Conservation (phyloP, 2,113 vertebrate species). For the Agapornis roseicollis region DNA sequence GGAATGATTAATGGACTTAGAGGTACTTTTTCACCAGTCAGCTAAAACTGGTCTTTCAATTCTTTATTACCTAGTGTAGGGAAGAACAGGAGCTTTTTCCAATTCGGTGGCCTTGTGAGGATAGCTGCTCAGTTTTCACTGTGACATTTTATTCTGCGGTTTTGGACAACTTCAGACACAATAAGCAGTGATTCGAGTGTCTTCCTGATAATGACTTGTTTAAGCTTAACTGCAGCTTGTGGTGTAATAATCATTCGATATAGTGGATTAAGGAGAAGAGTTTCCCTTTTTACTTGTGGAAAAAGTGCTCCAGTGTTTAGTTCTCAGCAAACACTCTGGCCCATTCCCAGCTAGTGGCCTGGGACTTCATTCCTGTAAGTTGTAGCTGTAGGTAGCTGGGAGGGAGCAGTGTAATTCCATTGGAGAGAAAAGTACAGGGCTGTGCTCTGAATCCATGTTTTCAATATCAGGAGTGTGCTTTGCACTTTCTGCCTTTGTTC, state of each 20-base stretch:
- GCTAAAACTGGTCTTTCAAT: not conserved
- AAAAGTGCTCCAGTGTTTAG: not conserved
- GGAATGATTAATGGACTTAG: not conserved
- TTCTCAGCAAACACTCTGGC: not conserved
- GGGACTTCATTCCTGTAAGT: not conserved
- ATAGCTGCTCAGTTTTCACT: not conserved
- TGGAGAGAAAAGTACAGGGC: not conserved
- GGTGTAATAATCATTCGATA: not conserved
- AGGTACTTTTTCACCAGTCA: not conserved
- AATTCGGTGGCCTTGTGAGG: not conserved
- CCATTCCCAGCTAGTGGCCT: fast-evolving
- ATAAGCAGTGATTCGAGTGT: not conserved
- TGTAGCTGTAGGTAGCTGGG: not conserved
- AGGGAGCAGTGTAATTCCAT: not conserved
- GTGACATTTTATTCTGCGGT: not conserved
- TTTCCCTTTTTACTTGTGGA: not conserved
- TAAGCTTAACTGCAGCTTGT: not conserved
- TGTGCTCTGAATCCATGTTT: not conserved
- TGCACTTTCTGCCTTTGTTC: not conserved
- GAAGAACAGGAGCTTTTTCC: not conserved
- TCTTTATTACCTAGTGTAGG: not conserved
- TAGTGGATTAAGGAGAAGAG: not conserved
- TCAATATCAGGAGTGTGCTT: not conserved
- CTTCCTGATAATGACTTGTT: not conserved
- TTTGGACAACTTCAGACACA: not conserved